phyloP scores from a whole-genome alignment of 64 coral and sea anemone genomes.

The Orbicella faveolata region DNA sequence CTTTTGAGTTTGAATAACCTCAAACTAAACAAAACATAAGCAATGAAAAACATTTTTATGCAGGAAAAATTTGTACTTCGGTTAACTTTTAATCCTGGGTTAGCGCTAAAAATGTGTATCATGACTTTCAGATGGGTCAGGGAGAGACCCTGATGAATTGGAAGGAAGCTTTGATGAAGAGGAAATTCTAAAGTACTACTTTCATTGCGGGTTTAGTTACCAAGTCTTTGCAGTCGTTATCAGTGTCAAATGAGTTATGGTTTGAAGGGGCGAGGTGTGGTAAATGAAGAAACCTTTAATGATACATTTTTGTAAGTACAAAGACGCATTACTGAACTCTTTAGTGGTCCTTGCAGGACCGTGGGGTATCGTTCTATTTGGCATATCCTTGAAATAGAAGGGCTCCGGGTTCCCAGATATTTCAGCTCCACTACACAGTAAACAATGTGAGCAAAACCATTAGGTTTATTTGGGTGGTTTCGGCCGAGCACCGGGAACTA shows the following conservation, averaged over 20 bases:
- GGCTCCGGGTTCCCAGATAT: background rate
- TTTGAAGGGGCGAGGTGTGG: constrained; percentile 20
- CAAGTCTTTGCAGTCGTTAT: constrained; percentile 45
- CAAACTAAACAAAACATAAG: too few species aligned
- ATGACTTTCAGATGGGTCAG: constrained; percentile 52
- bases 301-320: constrained; percentile 21
- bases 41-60: too few species aligned
- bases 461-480: too few species aligned
- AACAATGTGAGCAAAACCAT: too few species aligned
- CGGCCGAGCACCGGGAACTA: too few species aligned
- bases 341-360: constrained; percentile 24
- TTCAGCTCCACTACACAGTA: too few species aligned
- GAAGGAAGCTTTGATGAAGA: constrained; percentile 45
- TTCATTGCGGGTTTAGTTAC: constrained; percentile 46
- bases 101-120: constrained; percentile 22
- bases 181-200: constrained; percentile 42
- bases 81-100: too few species aligned
- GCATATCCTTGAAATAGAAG: constrained; percentile 9
- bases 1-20: too few species aligned
- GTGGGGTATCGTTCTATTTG: constrained; percentile 50
- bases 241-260: constrained; percentile 31
- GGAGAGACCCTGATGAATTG: constrained; percentile 21
- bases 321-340: constrained; percentile 18
- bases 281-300: constrained; percentile 22
- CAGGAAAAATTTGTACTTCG: too few species aligned